Evolutionary conservation across 2,888 invertebrate genomes (phyloP), one percentile per base, ranked within the genome.

Genomic region (Orthonevra nobilis): DNA sequence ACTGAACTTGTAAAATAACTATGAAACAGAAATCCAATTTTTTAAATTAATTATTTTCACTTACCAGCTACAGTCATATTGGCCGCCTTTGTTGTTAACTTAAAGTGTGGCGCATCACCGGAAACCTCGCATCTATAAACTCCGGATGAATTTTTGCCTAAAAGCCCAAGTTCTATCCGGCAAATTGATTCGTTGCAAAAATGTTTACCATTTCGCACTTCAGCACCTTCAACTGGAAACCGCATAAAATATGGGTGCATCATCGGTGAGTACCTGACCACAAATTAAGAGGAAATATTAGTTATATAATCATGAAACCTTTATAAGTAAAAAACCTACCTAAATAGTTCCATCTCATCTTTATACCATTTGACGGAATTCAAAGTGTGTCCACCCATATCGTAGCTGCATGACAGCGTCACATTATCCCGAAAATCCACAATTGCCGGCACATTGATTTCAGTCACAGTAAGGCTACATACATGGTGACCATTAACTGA

Each of bases 21-120:
- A n/a, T n/a, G n/a, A n/a, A n/a, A n/a, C n/a, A n/a, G n/a, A n/a
- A n/a, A n/a, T n/a, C n/a, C n/a, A n/a, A n/a, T n/a, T n/a, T n/a
- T n/a, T n/a, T n/a, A n/a, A n/a, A n/a, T n/a, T n/a, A n/a, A n/a
- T n/a, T n/a, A n/a, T n/a, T n/a, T 23, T 10, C 20, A 50, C 87
- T 88, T 84, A 91, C 91, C 90, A 83, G 90, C 89, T 32, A 91
- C 89, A 2, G 90, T 90, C 84, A 91, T 89, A 82, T 90, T 90
- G 73, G 88, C 88, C 10, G 89, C 90, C 73, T 89, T 87, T 19
- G 90, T 89, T 5, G 89, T 90, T 40, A 90, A 85, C 66, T 89
- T 86, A 83, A 91, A 91, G 48, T 90, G 88, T 0, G 91, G 91
- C 1, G 90, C 90, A 84, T 91, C 91, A 44, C 90, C 90, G 58